Evolutionary conservation across 2,888 invertebrate genomes (phyloP).

Genomic region (Ormia ochracea): DNA sequence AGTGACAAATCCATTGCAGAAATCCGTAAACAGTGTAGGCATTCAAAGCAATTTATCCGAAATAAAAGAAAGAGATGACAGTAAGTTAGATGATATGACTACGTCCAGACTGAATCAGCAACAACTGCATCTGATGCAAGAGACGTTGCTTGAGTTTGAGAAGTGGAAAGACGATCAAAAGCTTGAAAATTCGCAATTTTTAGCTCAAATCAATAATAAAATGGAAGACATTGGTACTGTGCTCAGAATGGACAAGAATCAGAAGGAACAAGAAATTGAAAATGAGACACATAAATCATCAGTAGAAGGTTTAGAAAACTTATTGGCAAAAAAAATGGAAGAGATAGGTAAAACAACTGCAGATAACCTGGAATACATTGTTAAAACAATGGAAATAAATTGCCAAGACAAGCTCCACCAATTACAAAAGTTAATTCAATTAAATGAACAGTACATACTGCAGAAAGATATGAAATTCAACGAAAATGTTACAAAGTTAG

Average conservation of each 20-base stretch:
- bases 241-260: conserved; percentile 62
- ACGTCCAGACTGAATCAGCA: conserved; percentile 58
- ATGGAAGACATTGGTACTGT: conserved; percentile 65
- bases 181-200: conserved; percentile 67
- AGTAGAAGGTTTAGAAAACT: conserved; percentile 68
- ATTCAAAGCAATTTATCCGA: conserved; percentile 69
- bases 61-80: conserved; percentile 69
- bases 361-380: conserved; percentile 68
- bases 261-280: not conserved
- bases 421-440: conserved; percentile 65
- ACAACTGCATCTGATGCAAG: conserved; percentile 66
- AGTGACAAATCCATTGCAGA: not conserved
- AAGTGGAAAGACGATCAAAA: conserved; percentile 68
- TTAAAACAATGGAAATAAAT: conserved; percentile 68
- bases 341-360: conserved; percentile 70
- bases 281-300: conserved; percentile 56
- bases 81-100: conserved; percentile 16
- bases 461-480: not conserved
- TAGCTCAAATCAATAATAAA: conserved; percentile 69
- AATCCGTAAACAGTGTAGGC: conserved; percentile 64
- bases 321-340: conserved; percentile 69
- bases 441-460: not conserved
- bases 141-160: conserved; percentile 68
- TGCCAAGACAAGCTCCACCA: conserved; percentile 69
- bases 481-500: not conserved